Evolutionary conservation across 2,797 vertebrate genomes (phyloP).

Genomic region (Tauraco hartlaubi): DNA sequence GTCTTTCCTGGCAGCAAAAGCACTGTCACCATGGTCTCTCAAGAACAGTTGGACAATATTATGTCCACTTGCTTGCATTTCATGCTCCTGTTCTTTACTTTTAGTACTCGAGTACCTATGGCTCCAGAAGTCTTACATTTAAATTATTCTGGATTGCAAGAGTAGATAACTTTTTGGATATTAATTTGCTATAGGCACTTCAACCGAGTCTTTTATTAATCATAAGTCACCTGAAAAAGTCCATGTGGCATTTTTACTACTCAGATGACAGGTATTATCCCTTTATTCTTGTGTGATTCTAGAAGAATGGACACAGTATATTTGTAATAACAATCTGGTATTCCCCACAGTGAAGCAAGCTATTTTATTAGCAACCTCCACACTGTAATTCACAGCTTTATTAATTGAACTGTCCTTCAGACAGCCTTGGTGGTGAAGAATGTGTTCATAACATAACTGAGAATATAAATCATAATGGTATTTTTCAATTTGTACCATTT

Average conservation of each 20-base stretch:
- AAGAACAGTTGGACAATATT: background rate
- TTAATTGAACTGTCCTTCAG: conserved; percentile 41
- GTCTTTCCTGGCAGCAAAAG: background rate
- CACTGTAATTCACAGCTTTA: background rate
- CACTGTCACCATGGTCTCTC: background rate
- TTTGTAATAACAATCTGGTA: background rate
- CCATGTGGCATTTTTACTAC: background rate
- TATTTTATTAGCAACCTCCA: conserved; percentile 19
- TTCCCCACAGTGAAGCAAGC: background rate
- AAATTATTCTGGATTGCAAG: background rate
- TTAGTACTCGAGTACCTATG: background rate
- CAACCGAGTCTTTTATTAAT: background rate
- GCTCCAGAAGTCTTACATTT: background rate
- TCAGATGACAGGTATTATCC: background rate
- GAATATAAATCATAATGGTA: background rate
- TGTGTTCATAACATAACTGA: background rate
- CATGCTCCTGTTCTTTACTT: background rate
- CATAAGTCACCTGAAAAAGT: conserved; percentile 5
- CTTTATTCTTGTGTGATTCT: background rate
- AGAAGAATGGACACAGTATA: background rate
- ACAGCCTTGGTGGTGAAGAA: background rate
- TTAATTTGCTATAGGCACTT: conserved; percentile 4
- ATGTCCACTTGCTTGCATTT: background rate
- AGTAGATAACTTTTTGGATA: background rate
- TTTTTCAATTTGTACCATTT: conserved; percentile 17